Evolutionary conservation across 2,113 vertebrate species (phyloP), one percentile per base, ranked within the genome.

Genomic region (Rhinoptilus africanus): DNA sequence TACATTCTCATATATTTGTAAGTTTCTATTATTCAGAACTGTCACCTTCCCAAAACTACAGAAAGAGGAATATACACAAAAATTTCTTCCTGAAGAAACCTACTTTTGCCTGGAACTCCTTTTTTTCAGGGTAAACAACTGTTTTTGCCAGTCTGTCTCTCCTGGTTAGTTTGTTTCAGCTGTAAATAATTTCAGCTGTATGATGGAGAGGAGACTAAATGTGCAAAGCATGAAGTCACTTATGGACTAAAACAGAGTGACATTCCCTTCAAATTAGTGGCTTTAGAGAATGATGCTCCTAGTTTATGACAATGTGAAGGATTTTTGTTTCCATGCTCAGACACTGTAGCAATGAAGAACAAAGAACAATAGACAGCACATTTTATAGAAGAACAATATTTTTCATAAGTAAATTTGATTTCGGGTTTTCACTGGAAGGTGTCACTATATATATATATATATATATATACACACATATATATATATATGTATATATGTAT

Each of bases 351-450:
- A 67, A 47, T 0, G 22, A 48, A 82, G 48, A 56, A 19, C 45
- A 75, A 51, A 47, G 39, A 56, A 37, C 57, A 37, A 12, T 2
- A 57, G 26, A 4, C 9, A 32, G 30, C 35, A 27, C 1, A 1
- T 3, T 71, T 69, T 41, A 6, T 1, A 9, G 0, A 3, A 57
- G 12, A 69, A 14, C 14, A 24, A 30, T 10, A 11, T 14, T 73
- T 76, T 74, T 50, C 1, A 1, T 35, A 45, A 85, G 20, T 23
- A 19, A 89, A 93, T 83, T 14, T 17, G 28, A 41, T 62, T 83
- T 83, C 78, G 77, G 19, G 1, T 66, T 80, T 93, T 71, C 43
- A 8, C 64, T 35, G 56, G 47, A 30, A 94, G 56, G 34, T 23
- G 51, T 28, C 72, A 77, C 32, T 34, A 13, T 41, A 76, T 34